Evolutionary conservation across 2,113 vertebrate species (phyloP).

Genomic region (Antennarius striatus): DNA sequence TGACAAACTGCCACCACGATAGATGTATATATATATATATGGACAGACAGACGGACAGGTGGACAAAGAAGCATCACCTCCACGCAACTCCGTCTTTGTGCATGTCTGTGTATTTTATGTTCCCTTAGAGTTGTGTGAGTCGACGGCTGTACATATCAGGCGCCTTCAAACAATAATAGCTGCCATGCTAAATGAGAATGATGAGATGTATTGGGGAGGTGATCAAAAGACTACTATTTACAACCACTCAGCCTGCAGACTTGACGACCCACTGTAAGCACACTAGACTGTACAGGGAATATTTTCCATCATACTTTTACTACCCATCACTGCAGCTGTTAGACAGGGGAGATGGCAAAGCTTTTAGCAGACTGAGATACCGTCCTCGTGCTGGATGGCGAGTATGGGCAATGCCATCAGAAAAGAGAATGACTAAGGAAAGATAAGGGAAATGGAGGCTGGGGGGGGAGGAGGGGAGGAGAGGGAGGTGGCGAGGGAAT

Average conservation of each 20-base stretch:
- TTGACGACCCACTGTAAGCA: slow-evolving; percentile 71
- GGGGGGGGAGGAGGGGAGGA: slow-evolving; percentile 49
- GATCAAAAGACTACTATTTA: slow-evolving; percentile 78
- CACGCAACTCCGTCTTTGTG: no score
- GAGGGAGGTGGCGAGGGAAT: slow-evolving; percentile 9
- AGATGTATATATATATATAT: neutral
- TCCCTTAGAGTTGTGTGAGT: slow-evolving; percentile 44
- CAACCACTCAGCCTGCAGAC: slow-evolving; percentile 68
- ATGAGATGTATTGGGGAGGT: slow-evolving; percentile 68
- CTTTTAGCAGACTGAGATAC: slow-evolving; percentile 76
- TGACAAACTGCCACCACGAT: neutral
- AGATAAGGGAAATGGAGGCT: slow-evolving; percentile 71
- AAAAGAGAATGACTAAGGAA: slow-evolving; percentile 65
- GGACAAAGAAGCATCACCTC: neutral
- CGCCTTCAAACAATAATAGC: slow-evolving; percentile 62
- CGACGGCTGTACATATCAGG: slow-evolving; percentile 49
- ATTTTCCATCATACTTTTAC: slow-evolving; percentile 77
- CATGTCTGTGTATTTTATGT: no score
- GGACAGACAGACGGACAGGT: neutral
- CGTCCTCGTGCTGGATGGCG: slow-evolving; percentile 53
- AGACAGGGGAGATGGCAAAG: slow-evolving; percentile 71
- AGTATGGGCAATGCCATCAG: slow-evolving; percentile 72
- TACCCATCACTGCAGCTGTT: slow-evolving; percentile 73
- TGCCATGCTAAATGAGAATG: slow-evolving; percentile 69
- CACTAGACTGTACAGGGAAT: slow-evolving; percentile 64